Evolutionary conservation across 2,113 vertebrate species (phyloP).

Genomic region (zebrafish (Danio rerio)): GRCz12tu NC_133184.1:45167501-45168000

Average conservation of each 20-base stretch:
- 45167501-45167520: constrained; percentile 55
- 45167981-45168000: no score
- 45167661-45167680: neutral
- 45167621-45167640: neutral
- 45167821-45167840: no score
- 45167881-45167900: no score
- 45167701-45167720: constrained; percentile 20
- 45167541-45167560: constrained; percentile 42
- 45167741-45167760: neutral
- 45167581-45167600: constrained; percentile 37
- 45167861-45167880: no score
- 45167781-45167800: no score
- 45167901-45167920: no score
- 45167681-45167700: neutral
- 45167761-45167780: neutral
- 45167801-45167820: no score
- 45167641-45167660: constrained; percentile 37
- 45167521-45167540: neutral
- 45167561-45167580: constrained; percentile 48
- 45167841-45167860: no score
- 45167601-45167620: constrained; percentile 26
- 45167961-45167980: no score
- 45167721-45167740: neutral
- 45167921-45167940: no score
- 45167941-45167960: no score